Conservation (phyloP, 2,888 invertebrate genomes). For the Rhaphigaster nebulosa region DNA sequence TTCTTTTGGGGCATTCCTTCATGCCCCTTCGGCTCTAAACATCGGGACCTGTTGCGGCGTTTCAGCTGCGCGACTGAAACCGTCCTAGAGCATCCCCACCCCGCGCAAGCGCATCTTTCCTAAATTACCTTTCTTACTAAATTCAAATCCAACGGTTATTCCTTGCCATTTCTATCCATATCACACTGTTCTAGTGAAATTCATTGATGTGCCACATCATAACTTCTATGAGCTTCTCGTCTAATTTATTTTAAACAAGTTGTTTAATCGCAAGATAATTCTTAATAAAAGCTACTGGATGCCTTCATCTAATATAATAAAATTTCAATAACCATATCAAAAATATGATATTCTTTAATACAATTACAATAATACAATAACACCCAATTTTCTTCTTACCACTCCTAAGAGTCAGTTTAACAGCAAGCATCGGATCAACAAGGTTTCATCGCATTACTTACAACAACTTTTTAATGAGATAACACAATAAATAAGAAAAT, state of each 20-base stretch:
- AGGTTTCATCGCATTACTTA: neutral
- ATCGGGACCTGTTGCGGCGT: slow-evolving; percentile 60
- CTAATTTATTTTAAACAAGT: neutral
- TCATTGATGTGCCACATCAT: neutral
- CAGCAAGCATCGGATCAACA: neutral
- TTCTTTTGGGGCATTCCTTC: slow-evolving; percentile 69
- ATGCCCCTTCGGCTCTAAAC: slow-evolving; percentile 60
- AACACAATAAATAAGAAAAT: neutral
- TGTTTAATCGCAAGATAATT: neutral
- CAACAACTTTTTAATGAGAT: neutral
- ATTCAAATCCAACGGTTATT: slow-evolving; percentile 36
- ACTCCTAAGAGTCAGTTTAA: neutral
- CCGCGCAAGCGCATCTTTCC: slow-evolving; percentile 48
- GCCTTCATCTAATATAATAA: neutral
- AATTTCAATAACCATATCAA: neutral
- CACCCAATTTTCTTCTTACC: neutral
- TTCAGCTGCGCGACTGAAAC: slow-evolving; percentile 57
- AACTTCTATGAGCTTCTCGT: neutral
- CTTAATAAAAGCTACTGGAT: neutral
- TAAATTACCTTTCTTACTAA: slow-evolving; percentile 21
- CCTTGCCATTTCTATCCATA: slow-evolving; percentile 19
- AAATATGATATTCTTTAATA: neutral
- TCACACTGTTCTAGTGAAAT: slow-evolving; percentile 3
- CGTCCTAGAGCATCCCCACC: slow-evolving; percentile 42
- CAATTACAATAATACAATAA: neutral